A percentile compares a stretch with the other conserved stretches of the same genome.
Evolutionary conservation across 1,140 invertebrate species (phyloP).

Genomic region (Hylyphantes graminicola): DNA sequence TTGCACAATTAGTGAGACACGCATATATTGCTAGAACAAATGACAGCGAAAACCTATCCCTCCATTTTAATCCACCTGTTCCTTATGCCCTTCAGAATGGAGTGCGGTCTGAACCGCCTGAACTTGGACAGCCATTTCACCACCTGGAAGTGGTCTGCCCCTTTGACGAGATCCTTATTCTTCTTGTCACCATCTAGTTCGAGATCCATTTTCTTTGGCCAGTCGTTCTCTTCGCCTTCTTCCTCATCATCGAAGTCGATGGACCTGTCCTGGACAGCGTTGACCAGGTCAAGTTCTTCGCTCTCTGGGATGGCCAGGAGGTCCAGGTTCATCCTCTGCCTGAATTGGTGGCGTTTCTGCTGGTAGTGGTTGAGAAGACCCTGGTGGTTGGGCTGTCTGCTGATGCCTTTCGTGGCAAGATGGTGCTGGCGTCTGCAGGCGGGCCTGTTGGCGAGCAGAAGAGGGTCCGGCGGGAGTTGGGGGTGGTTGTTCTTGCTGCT

Average conservation of each 20-base stretch:
- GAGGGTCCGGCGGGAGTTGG: neutral
- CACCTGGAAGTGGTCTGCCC: conserved; percentile 6
- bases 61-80: conserved; percentile 43
- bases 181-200: neutral
- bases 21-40: conserved; percentile 28
- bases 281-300: conserved; percentile 53
- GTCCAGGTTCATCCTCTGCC: conserved; percentile 4
- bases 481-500: conserved; percentile 44
- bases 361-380: neutral
- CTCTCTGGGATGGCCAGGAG: conserved; percentile 50
- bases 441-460: neutral
- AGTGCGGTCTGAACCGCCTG: conserved; percentile 34
- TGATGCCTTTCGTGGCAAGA: neutral
- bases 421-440: neutral
- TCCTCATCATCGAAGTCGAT: neutral
- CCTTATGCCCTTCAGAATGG: conserved; percentile 50
- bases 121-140: conserved; percentile 45
- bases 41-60: neutral
- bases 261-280: conserved; percentile 31
- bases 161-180: neutral
- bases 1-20: conserved; percentile 18
- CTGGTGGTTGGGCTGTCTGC: neutral
- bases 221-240: neutral
- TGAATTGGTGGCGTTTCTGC: neutral
- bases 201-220: conserved; percentile 25